Evolutionary conservation across 2,113 vertebrate species (phyloP).

Genomic region (Saccopteryx bilineata): DNA sequence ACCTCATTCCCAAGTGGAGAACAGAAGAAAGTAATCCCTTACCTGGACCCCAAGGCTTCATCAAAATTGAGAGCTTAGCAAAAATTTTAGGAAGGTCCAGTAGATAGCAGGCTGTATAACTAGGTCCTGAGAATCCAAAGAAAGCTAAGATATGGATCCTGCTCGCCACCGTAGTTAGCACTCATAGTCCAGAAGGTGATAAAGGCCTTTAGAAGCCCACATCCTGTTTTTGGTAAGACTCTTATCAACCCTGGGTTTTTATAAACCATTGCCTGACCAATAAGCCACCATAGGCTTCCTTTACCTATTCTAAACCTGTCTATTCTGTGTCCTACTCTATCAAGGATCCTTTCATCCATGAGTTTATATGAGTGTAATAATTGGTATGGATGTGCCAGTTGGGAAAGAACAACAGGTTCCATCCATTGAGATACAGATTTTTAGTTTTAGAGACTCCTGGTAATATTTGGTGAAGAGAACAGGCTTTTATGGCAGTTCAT

Average conservation of each 20-base stretch:
- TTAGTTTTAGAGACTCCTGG: not conserved
- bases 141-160: not conserved
- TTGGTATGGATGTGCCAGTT: not conserved
- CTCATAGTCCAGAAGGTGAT: not conserved
- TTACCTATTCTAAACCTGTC: not conserved
- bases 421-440: not conserved
- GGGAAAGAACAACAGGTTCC: not conserved
- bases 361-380: not conserved
- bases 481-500: not conserved
- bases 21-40: not conserved
- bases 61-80: constrained; percentile 12
- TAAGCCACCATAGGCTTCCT: not conserved
- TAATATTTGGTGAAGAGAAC: not conserved
- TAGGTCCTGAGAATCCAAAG: not conserved
- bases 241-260: not conserved
- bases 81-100: not conserved
- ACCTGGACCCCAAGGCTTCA: not conserved
- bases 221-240: not conserved
- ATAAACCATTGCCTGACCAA: not conserved
- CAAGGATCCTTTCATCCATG: not conserved
- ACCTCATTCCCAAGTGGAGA: constrained; percentile 10
- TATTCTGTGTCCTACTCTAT: not conserved
- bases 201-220: not conserved
- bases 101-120: not conserved
- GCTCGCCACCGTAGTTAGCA: not conserved